Base-by-base conservation (phyloP, 2,113 vertebrate genomes). In the Dinomys branickii region DNA sequence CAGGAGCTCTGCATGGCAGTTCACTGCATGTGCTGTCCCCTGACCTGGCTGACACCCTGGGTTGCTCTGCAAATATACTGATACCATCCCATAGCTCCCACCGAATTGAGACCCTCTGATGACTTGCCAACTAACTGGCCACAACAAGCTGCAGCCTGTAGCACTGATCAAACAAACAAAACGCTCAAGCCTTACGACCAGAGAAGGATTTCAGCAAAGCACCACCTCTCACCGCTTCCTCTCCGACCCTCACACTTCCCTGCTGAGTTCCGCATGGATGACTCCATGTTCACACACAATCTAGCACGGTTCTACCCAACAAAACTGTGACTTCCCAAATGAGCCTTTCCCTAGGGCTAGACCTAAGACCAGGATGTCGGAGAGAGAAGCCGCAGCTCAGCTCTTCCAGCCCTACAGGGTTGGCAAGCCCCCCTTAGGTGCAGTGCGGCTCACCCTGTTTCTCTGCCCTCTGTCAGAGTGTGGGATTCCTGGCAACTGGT, bases 1-100 rank as follows among this genome's bases (percentile, higher is more conserved):
- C 91, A 85, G 98, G 98, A 98, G 97, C 97, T 97, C 98, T 98
- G 98, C 98, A 99, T 99, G 98, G 98, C 98, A 95, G 98, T 96
- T 98, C 97, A 97, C 98, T 98, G 98, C 98, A 99, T 98, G 98
- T 97, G 98, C 97, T 96, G 91, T 98, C 98, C 98, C 98, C 98
- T 90, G 69, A 95, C 96, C 97, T 96, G 98, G 97, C 98, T 98
- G 98, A 93, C 97, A 97, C 98, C 97, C 97, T 78, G 97, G 98
- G 98, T 98, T 98, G 98, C 98, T 98, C 97, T 98, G 97, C 98
- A 98, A 88, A 54, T 24, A 82, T 89, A 30, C 59, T 30, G 98
- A 96, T 95, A 97, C 98, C 98, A 95, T 97, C 97, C 69, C 94
- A 90, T 96, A 95, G 95, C 98, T 97, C 98, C 98, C 93, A 95